Conservation (phyloP, 2,797 vertebrate genomes). For the Bradypus variegatus region DNA sequence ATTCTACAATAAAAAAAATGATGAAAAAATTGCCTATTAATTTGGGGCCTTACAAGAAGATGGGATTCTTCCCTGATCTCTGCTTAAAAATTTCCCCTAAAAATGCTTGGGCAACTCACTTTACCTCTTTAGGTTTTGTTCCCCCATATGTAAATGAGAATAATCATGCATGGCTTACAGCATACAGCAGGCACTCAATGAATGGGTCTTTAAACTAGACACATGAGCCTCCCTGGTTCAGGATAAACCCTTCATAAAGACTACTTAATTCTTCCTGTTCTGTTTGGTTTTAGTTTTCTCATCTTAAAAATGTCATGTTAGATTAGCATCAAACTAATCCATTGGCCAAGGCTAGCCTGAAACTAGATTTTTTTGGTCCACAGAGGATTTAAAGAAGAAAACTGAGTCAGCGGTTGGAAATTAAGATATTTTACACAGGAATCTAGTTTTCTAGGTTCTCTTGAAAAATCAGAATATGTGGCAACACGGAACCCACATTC, state of each 20-base stretch:
- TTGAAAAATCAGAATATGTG: constrained; percentile 1
- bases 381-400: constrained; percentile 33
- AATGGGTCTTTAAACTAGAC: constrained; percentile 14
- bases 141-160: constrained; percentile 15
- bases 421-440: constrained; percentile 19
- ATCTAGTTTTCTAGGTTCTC: constrained; percentile 28
- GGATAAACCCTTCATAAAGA: constrained; percentile 6
- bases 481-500: not conserved
- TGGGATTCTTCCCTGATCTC: not conserved
- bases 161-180: not conserved
- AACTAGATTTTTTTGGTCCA: not conserved
- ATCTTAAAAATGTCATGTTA: constrained; percentile 22
- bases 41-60: constrained; percentile 5
- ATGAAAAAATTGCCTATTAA: not conserved
- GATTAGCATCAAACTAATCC: constrained; percentile 25
- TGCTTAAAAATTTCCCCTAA: not conserved
- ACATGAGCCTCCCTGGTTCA: not conserved
- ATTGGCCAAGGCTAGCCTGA: constrained; percentile 8
- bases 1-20: too few relatives aligned
- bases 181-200: not conserved
- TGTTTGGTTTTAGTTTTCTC: not conserved
- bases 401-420: constrained; percentile 22
- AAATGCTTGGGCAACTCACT: not conserved
- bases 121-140: not conserved
- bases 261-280: constrained; percentile 15